Base-by-base conservation (phyloP, 2,888 invertebrate genomes). In the Zonitis immaculata region DNA sequence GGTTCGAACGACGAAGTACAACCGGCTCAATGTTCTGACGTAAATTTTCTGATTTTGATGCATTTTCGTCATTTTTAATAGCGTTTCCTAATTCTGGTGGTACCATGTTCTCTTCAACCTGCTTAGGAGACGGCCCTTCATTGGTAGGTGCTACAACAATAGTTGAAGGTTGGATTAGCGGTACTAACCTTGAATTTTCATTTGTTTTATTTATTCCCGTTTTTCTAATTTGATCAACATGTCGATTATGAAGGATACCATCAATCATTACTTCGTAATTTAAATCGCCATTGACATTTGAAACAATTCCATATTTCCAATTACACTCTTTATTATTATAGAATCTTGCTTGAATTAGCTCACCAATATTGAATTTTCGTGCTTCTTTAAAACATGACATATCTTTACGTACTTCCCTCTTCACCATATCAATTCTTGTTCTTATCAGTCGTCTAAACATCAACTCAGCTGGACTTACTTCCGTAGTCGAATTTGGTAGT, bases 231-330 rank as follows among this genome's bases (percentile, higher is more conserved):
- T 47, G 47, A 16, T 47, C 35, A 20, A 47, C 20, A 32, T 62
- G 61, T 28, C 57, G 54, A 48, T 60, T 60, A 7, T 57, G 49
- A 8, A 47, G 32, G 32, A 57, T 57, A 11, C 52, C 54, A 47
- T 62, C 60, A 4, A 63, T 26, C 44, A 56, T 39, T 5, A 62
- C 49, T 18, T 58, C 42, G 42, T 63, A 62, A 47, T 58, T 59
- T 27, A 58, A 28, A 11, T 30, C 32, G 3, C n/a, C n/a, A n/a
- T n/a, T n/a, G n/a, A n/a, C n/a, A n/a, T n/a, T n/a, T n/a, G n/a
- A n/a, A n/a, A n/a, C n/a, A n/a, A 30, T 54, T 6, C 56, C 60
- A 28, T 28, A 49, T 52, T 56, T 57, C 60, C 60, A 62, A 28
- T 44, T 39, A 16, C 20, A 11, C 18, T 47, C 35, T 20, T 47